Evolutionary conservation across 2,888 invertebrate species (phyloP).

Genomic region (Tuta absoluta): DNA sequence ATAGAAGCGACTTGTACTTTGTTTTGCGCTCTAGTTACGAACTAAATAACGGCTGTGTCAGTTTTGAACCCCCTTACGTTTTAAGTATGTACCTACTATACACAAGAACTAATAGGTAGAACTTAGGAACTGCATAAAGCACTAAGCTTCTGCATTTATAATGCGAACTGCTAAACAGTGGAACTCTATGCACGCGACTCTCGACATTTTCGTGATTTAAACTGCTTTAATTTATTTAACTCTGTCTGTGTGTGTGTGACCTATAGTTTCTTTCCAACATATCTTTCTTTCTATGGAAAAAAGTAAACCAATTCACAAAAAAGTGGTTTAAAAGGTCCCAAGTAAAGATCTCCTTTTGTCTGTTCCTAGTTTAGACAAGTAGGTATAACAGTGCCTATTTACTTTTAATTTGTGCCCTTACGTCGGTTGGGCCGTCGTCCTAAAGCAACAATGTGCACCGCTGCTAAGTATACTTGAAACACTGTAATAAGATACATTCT

Average conservation of each 20-base stretch:
- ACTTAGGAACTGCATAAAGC: too few relatives aligned
- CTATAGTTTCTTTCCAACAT: background rate
- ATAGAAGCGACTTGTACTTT: background rate
- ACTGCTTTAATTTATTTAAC: too few relatives aligned
- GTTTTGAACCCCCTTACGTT: background rate
- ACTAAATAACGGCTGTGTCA: background rate
- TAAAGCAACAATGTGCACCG: conserved; percentile 23
- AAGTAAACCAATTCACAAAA: background rate
- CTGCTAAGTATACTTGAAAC: background rate
- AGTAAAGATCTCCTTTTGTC: background rate
- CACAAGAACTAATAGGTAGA: too few relatives aligned
- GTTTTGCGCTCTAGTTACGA: background rate
- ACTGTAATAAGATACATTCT: background rate
- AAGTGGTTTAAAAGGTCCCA: background rate
- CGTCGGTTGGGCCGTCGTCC: conserved; percentile 11
- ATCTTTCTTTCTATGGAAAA: background rate
- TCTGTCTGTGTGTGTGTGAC: background rate
- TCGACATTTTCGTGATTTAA: too few relatives aligned
- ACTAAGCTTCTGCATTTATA: too few relatives aligned
- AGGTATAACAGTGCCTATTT: conserved; percentile 13
- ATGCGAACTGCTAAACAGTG: too few relatives aligned
- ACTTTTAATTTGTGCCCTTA: conserved; percentile 19
- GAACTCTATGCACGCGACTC: too few relatives aligned
- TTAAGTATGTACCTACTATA: too few relatives aligned
- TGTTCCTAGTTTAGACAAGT: background rate